phyloP scores from a whole-genome alignment of 2,888 invertebrate species.

The Agrypnus murinus region DNA sequence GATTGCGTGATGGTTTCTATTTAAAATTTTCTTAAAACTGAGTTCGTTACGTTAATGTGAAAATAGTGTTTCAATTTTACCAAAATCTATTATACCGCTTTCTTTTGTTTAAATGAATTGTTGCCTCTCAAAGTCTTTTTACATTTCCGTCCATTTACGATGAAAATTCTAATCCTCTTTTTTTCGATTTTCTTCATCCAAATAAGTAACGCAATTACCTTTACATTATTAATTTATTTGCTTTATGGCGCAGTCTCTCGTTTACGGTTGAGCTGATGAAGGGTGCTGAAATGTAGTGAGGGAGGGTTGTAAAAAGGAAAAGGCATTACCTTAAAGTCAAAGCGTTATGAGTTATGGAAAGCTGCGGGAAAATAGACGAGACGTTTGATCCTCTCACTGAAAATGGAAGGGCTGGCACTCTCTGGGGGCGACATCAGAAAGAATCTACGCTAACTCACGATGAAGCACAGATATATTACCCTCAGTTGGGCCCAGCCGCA shows the following conservation, averaged over 20 bases:
- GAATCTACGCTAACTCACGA: slow-evolving; percentile 56
- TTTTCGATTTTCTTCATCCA: too few species aligned
- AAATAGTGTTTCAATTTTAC: too few species aligned
- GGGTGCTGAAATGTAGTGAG: slow-evolving; percentile 15
- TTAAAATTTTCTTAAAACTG: too few species aligned
- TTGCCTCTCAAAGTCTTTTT: too few species aligned
- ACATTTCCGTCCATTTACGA: too few species aligned
- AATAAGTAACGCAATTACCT: not conserved
- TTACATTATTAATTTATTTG: slow-evolving; percentile 21
- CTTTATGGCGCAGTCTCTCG: not conserved
- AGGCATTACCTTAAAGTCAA: slow-evolving; percentile 37
- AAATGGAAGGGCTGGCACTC: slow-evolving; percentile 48
- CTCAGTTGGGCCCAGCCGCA: slow-evolving; percentile 51
- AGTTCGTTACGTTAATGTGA: too few species aligned
- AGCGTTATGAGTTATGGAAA: slow-evolving; percentile 53
- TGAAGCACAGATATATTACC: slow-evolving; percentile 59
- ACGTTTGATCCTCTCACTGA: slow-evolving; percentile 50
- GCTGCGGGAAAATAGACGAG: slow-evolving; percentile 49
- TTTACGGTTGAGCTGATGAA: slow-evolving; percentile 14
- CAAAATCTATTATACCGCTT: too few species aligned
- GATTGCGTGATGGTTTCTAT: too few species aligned
- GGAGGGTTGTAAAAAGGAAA: slow-evolving; percentile 17
- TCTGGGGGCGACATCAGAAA: slow-evolving; percentile 54
- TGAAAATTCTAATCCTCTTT: too few species aligned
- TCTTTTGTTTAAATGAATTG: too few species aligned